phyloP scores from a whole-genome alignment of 1,140 invertebrate species.

The Drusus annulatus region DNA sequence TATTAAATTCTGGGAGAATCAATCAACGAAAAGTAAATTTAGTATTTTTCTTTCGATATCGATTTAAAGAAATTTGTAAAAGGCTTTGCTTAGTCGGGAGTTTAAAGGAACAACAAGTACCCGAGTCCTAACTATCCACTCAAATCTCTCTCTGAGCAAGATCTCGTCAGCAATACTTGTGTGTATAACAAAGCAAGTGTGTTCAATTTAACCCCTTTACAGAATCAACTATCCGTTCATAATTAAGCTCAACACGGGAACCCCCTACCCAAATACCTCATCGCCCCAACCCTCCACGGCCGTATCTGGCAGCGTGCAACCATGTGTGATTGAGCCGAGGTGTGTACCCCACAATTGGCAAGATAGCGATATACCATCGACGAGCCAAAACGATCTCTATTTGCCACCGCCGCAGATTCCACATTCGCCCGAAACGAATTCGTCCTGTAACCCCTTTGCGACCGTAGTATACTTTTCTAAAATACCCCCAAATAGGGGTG shows the following conservation, averaged over 20 bases:
- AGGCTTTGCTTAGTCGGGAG: no score
- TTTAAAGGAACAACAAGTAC: no score
- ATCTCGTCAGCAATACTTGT: constrained; percentile 49
- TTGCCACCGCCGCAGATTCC: background rate
- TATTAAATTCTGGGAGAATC: no score
- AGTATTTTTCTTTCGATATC: no score
- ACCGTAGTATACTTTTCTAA: constrained; percentile 31
- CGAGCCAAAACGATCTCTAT: constrained; percentile 8
- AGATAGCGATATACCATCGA: constrained; percentile 22
- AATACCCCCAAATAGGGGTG: constrained; percentile 52
- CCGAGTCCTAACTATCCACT: no score
- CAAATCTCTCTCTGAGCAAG: background rate
- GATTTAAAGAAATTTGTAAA: no score
- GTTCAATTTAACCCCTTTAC: constrained; percentile 60
- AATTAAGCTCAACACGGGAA: constrained; percentile 57
- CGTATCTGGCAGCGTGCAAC: constrained; percentile 46
- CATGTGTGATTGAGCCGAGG: constrained; percentile 58
- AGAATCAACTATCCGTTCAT: constrained; percentile 59
- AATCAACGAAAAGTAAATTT: no score
- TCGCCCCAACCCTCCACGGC: constrained; percentile 34
- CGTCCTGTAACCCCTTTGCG: constrained; percentile 36
- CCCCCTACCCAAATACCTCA: constrained; percentile 17
- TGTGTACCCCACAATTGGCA: constrained; percentile 49
- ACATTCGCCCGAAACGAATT: constrained; percentile 1
- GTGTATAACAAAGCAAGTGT: constrained; percentile 54